Evolutionary conservation across 2,888 invertebrate genomes (phyloP), one percentile per base, ranked within the genome.

Genomic region (Idaea aversata): DNA sequence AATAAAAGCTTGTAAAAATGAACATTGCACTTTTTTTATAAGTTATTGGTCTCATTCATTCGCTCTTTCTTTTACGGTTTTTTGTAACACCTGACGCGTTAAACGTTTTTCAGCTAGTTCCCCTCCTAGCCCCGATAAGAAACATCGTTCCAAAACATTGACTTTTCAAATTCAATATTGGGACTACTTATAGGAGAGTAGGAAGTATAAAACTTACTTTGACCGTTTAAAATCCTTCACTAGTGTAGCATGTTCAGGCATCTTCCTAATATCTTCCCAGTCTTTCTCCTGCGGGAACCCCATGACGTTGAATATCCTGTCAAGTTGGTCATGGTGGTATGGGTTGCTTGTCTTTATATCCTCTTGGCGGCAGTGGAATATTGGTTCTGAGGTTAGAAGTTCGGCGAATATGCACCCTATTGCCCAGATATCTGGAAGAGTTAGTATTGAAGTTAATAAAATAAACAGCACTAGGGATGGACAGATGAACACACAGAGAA

Each of bases 371-470:
- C 99, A 99, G 84, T 99, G 99, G 88, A 99, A 99, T 83, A 99
- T 99, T 13, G 99, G 99, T 87, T 99, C 99, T 0, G 99, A 99
- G 0, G 99, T 99, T 70, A 99, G 91, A n/a, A 99, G 92, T 86
- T 99, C 99, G 0, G 99, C 99, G 93, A 99, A 99, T 87, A 99
- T 99, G 85, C 99, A 99, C 0, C 99, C 99, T 86, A 99, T 99
- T 0, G 99, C 99, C 99, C 99, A 99, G 71, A 99, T 99, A 93
- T 99, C 99, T 97, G 85, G 62, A 90, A 87, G 6, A 36, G 58
- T 7, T 47, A 2, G 13, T 47, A 25, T 25, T 25, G 3, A n/a
- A n/a, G 3, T 25, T 25, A 25, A 25, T 25, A 25, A 25, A 25
- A 25, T 25, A 3, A 25, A 25, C 25, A 25, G 25, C 25, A 25